These are phyloP conservation scores for Orchestia grillus DNA, from an alignment of 1,140 invertebrate species.

Conservation along the genomic window DNA sequence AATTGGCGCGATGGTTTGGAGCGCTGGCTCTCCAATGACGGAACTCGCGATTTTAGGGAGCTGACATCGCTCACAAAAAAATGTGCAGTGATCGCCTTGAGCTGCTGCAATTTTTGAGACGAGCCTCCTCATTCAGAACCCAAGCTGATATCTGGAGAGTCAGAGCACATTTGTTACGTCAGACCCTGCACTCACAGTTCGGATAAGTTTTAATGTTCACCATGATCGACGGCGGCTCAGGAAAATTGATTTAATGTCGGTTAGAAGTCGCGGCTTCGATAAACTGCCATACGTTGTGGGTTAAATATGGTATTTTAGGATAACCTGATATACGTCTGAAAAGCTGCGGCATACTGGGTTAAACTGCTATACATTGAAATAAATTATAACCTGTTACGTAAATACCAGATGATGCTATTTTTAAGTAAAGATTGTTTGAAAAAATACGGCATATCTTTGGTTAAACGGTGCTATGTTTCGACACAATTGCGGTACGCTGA, in stretches of 20 bases:
- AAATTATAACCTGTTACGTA: no score
- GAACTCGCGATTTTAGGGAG: not conserved
- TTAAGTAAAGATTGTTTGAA: no score
- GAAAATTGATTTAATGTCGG: not conserved
- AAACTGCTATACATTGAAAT: no score
- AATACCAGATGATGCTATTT: no score
- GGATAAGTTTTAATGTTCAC: conserved; percentile 3
- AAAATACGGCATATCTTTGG: no score
- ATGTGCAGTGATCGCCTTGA: not conserved
- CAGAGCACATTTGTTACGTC: not conserved
- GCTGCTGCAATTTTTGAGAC: conserved; percentile 2
- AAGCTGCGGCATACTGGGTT: no score
- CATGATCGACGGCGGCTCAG: not conserved
- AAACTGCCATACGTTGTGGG: not conserved
- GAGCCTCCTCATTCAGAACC: not conserved
- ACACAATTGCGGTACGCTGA: no score
- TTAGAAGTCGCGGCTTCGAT: not conserved
- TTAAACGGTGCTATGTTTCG: no score
- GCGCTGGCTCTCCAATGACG: not conserved
- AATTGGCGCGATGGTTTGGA: not conserved
- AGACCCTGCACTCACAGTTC: not conserved
- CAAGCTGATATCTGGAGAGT: not conserved
- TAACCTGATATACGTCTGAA: not conserved
- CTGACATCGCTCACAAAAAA: not conserved
- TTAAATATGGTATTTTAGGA: not conserved